A percentile compares a stretch with the other conserved stretches of the same genome.
Evolutionary conservation across 23 tunicate genomes (phyloP).

Genomic region (Phallusia fumigata): DNA sequence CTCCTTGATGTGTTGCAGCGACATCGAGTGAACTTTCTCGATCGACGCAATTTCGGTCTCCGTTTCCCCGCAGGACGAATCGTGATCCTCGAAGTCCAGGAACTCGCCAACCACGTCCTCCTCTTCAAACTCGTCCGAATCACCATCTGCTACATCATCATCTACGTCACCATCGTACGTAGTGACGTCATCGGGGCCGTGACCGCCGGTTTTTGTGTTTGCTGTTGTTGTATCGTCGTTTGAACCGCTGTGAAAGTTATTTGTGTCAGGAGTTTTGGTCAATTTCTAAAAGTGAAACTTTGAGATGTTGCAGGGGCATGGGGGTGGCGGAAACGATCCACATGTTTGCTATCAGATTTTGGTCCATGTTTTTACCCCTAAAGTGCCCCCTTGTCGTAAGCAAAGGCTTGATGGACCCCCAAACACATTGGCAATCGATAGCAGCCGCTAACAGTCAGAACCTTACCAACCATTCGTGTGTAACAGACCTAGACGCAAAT

Average conservation of each 20-base stretch:
- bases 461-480: too few species aligned
- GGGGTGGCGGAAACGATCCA: too few species aligned
- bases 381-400: too few species aligned
- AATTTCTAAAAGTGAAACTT: too few species aligned
- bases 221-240: neutral
- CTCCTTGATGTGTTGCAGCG: constrained; percentile 88
- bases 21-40: constrained; percentile 82
- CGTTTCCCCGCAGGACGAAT: constrained; percentile 86
- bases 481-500: too few species aligned
- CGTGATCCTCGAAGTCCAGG: constrained; percentile 79
- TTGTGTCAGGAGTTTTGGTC: too few species aligned
- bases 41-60: constrained; percentile 88
- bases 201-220: constrained; percentile 12
- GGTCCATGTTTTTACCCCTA: too few species aligned
- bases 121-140: constrained; percentile 19
- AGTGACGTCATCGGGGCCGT: constrained; percentile 30
- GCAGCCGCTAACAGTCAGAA: too few species aligned
- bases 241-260: neutral
- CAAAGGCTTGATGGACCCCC: too few species aligned
- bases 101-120: constrained; percentile 62
- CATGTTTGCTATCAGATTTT: too few species aligned
- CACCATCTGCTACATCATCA: neutral
- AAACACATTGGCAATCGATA: neutral
- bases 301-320: too few species aligned
- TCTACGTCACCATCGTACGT: constrained; percentile 28